Percentiles rank a stretch among this genome's conserved stretches.
Evolutionary conservation across 2,888 invertebrate genomes (phyloP).

Genomic region (Melitaea athalia): DNA sequence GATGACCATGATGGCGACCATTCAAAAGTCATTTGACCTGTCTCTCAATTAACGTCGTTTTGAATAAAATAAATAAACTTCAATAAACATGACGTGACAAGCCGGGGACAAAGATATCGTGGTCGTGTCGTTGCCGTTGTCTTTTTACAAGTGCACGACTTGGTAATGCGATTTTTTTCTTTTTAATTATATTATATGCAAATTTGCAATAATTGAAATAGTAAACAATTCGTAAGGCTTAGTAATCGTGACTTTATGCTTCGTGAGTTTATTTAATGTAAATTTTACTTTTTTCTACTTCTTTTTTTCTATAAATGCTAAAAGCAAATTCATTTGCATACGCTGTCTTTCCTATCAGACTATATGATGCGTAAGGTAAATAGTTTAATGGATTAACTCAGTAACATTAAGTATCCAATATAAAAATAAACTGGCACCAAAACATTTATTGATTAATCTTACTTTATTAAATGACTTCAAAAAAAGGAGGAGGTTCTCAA

Average conservation of each 20-base stretch:
- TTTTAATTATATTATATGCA: constrained; percentile 26
- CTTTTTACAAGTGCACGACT: constrained; percentile 21
- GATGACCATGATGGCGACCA: constrained; percentile 36
- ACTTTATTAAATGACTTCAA: too few species aligned
- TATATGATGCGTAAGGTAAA: too few species aligned
- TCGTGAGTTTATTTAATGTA: background rate
- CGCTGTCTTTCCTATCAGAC: background rate
- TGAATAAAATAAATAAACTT: constrained; percentile 49
- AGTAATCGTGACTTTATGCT: constrained; percentile 1
- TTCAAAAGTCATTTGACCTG: constrained; percentile 43
- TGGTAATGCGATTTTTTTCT: constrained; percentile 9
- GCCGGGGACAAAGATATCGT: constrained; percentile 15
- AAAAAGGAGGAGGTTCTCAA: too few species aligned
- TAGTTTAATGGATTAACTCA: too few species aligned
- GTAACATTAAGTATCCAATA: too few species aligned
- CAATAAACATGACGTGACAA: constrained; percentile 29
- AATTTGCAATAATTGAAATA: constrained; percentile 17
- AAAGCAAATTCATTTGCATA: background rate
- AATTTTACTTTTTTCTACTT: background rate
- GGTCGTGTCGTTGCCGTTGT: constrained; percentile 27
- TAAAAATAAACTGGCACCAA: too few species aligned
- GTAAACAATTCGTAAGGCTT: background rate
- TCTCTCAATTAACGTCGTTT: constrained; percentile 51
- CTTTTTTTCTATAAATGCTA: too few species aligned
- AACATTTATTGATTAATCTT: too few species aligned